phyloP scores from a whole-genome alignment of 2,888 invertebrate genomes.

The Tipula vernalis region DNA sequence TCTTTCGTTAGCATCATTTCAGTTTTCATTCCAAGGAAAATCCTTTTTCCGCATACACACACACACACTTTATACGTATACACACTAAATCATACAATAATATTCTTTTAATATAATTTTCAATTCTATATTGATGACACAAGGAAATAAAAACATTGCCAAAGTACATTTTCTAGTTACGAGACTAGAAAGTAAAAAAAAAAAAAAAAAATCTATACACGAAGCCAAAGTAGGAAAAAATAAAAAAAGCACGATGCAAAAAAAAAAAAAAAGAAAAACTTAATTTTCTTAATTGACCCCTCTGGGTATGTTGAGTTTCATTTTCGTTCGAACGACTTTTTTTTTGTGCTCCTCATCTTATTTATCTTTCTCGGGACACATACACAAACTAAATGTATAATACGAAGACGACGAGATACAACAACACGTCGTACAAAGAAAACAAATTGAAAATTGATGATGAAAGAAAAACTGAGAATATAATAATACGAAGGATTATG shows the following conservation, averaged over 20 bases:
- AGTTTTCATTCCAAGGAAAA: not conserved
- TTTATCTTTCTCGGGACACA: not conserved
- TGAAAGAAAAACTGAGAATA: not conserved
- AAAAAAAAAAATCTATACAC: not conserved
- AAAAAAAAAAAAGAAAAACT: not conserved
- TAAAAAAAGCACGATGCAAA: not conserved
- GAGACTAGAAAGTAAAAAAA: not conserved
- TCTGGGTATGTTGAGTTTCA: not conserved
- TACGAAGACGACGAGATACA: not conserved
- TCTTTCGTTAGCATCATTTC: not conserved
- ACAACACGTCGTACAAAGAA: not conserved
- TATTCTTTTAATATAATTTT: not conserved
- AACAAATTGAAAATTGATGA: conserved; percentile 4
- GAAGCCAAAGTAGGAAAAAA: not conserved
- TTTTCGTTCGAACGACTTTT: not conserved
- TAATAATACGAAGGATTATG: not conserved
- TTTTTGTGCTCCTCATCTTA: not conserved
- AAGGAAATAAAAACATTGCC: not conserved
- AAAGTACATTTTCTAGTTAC: not conserved
- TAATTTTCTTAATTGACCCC: conserved; percentile 4
- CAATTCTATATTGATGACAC: not conserved
- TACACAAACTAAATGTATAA: not conserved
- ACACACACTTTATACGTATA: not conserved
- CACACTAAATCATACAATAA: not conserved
- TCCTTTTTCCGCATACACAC: not conserved